Percentiles rank a stretch among this genome's conserved stretches.
These are phyloP conservation scores for Anticlea derivata DNA, from an alignment of 2,888 invertebrate genomes.

Conservation along the genomic window DNA sequence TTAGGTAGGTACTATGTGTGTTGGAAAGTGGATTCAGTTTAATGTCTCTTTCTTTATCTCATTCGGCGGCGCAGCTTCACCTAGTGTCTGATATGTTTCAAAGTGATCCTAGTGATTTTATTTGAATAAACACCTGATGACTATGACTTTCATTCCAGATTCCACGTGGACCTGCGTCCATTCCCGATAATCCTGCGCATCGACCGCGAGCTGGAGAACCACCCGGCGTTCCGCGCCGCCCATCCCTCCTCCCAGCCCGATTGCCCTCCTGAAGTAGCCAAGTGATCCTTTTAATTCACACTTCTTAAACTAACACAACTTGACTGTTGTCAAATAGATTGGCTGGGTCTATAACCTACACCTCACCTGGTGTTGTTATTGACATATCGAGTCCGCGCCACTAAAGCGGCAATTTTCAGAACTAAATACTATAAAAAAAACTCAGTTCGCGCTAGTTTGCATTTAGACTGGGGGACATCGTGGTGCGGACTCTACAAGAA, in stretches of 20 bases:
- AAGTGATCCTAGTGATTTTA: no score
- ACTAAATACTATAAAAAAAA: no score
- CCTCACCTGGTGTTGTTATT: no score
- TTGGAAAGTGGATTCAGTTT: not conserved
- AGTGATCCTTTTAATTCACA: conserved; percentile 67
- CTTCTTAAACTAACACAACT: not conserved
- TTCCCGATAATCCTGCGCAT: conserved; percentile 96
- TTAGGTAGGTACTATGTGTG: no score
- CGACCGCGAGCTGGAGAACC: conserved; percentile 92
- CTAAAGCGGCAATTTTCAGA: no score
- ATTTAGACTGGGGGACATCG: no score
- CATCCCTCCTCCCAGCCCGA: conserved; percentile 97
- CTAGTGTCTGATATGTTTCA: no score
- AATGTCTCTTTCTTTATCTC: not conserved
- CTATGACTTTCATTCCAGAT: conserved; percentile 84
- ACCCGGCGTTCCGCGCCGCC: conserved; percentile 95
- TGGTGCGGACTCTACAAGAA: no score
- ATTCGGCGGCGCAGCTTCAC: no score
- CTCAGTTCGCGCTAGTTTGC: no score
- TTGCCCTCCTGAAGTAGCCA: conserved; percentile 94
- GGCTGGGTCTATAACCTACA: not conserved
- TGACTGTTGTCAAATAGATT: not conserved
- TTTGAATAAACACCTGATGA: no score
- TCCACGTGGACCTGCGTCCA: conserved; percentile 94
- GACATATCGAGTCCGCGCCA: no score